Conservation (phyloP, 2,797 vertebrate species). For the Lagorchestes hirsutus region DNA sequence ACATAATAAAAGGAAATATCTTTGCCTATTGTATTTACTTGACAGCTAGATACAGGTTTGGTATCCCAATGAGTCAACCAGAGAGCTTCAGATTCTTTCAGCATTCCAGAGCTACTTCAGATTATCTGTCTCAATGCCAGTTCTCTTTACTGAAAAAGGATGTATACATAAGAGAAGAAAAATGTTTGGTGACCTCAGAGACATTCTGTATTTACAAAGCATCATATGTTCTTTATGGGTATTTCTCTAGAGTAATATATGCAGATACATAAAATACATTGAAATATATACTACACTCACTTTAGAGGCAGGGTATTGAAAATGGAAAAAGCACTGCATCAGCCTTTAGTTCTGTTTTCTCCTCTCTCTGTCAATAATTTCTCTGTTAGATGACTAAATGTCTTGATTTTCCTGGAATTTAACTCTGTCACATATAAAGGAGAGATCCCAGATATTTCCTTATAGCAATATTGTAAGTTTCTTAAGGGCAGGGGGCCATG, state of each 20-base stretch:
- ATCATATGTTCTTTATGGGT: not conserved
- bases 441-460: not conserved
- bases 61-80: constrained; percentile 8
- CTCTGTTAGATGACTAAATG: not conserved
- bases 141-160: constrained; percentile 55
- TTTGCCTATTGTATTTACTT: constrained; percentile 48
- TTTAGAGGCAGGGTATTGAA: not conserved
- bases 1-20: constrained; percentile 42
- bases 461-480: not conserved
- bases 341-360: not conserved
- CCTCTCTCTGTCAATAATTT: not conserved
- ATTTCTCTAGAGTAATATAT: not conserved
- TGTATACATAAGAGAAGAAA: not conserved
- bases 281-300: not conserved
- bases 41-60: constrained; percentile 37
- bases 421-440: not conserved
- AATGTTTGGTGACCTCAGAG: not conserved
- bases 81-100: constrained; percentile 32
- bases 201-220: not conserved
- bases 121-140: constrained; percentile 25
- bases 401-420: not conserved
- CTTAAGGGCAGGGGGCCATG: not conserved
- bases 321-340: not conserved
- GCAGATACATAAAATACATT: not conserved
- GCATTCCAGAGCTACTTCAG: constrained; percentile 45